phyloP scores from a whole-genome alignment of 2,113 vertebrate species.

The Nanorana parkeri region DNA sequence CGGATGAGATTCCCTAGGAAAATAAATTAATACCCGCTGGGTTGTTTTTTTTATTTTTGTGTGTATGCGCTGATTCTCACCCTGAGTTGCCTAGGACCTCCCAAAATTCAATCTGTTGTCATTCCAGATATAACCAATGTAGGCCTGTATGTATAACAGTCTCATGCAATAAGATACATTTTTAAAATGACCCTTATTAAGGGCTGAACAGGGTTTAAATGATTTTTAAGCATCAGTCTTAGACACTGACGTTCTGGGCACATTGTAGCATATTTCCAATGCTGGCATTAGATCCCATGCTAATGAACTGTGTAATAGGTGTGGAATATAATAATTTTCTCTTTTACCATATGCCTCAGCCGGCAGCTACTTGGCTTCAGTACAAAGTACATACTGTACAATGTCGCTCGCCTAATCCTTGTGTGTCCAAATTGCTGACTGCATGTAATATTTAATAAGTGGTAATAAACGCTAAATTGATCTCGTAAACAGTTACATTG shows the following conservation, averaged over 20 bases:
- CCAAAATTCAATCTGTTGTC: no score
- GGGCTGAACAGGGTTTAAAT: neutral
- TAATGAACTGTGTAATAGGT: slow-evolving; percentile 1
- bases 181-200: no score
- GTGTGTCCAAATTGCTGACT: slow-evolving; percentile 53
- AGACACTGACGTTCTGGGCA: neutral
- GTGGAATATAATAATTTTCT: slow-evolving; percentile 53
- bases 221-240: neutral
- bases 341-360: neutral
- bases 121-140: no score
- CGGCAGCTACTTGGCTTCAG: neutral
- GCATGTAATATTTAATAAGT: slow-evolving; percentile 64
- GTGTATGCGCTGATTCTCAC: no score
- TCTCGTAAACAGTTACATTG: slow-evolving; percentile 70
- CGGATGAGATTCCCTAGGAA: no score
- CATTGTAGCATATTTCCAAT: neutral
- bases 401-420: slow-evolving; percentile 16
- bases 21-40: no score
- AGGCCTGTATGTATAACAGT: no score
- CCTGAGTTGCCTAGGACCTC: no score
- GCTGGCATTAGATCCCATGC: neutral
- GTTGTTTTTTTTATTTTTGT: no score
- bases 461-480: slow-evolving; percentile 69
- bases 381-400: slow-evolving; percentile 7
- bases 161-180: no score